A percentile compares a stretch with the other conserved stretches of the same genome.
phyloP scores from a whole-genome alignment of 2,113 vertebrate species.

The Jaculus jaculus region DNA sequence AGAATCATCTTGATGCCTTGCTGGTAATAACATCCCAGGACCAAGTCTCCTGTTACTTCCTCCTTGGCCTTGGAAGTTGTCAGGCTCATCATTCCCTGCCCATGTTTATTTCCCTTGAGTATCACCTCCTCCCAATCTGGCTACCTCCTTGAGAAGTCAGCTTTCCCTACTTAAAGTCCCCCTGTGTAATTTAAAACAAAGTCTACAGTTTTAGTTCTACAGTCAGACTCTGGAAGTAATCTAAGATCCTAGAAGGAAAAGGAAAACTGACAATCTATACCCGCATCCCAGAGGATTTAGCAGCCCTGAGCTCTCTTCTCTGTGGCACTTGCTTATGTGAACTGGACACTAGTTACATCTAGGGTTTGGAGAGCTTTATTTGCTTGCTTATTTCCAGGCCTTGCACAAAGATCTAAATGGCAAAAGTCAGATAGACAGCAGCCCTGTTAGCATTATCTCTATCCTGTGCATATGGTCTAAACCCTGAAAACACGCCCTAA shows the following conservation, averaged over 20 bases:
- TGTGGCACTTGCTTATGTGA: neutral
- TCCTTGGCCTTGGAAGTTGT: neutral
- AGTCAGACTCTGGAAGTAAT: constrained; percentile 26
- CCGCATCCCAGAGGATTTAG: neutral
- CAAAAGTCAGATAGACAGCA: constrained; percentile 35
- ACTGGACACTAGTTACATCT: neutral
- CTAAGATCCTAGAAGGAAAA: neutral
- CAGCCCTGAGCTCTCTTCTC: neutral
- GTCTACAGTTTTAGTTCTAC: neutral
- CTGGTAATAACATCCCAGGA: neutral
- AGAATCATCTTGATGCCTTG: no score
- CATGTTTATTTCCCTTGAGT: neutral
- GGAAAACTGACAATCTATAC: neutral
- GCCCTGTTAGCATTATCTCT: neutral
- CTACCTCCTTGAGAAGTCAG: neutral
- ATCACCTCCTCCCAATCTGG: neutral
- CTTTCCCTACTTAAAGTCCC: neutral
- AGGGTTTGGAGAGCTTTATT: neutral
- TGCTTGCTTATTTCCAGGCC: neutral
- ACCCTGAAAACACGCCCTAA: neutral
- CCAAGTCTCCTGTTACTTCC: neutral
- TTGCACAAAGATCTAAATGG: neutral
- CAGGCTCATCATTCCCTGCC: neutral
- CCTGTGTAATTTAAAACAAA: neutral
- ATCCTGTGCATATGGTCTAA: neutral